Base-by-base conservation (phyloP, 2,888 invertebrate species). In the Drosophila barbarae region DNA sequence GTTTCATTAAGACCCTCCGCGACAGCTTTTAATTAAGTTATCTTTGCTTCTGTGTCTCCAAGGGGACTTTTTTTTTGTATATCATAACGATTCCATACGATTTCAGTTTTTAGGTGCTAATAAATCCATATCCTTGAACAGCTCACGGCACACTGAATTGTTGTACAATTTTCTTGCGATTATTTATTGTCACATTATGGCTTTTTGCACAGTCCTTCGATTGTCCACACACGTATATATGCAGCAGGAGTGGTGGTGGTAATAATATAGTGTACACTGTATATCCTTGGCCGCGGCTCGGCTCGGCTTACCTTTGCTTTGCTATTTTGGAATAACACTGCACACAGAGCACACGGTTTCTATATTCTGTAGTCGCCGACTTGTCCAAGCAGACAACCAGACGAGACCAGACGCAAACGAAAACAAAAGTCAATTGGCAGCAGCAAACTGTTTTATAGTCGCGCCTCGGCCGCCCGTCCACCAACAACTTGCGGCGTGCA, bases 401-500 rank as follows among this genome's bases (percentile, higher is more conserved):
- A 88, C 88, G 86, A 84, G 86, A 83, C 86, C 88, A 89, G 86
- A 87, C 85, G 86, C 87, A 82, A 90, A 88, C 88, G 90, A 90
- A 90, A 89, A 89, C 88, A 90, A 89, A 89, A 89, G 88, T 88
- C 87, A 88, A 87, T 86, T 88, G 87, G 79, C 85, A 86, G 83
- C 79, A 76, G 78, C 90, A 91, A 90, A 91, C 90, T 90, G 89
- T 90, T 91, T 91, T 91, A 91, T 91, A 92, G 91, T 73, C 81
- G 79, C 47, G 44, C 47, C 50, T 7, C 35, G 28, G 47, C 50
- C 34, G 51, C 10, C 50, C 34, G 50, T 50, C 59, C 49, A 67
- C 49, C 52, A 52, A 49, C 59, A 51, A 66, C 51, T 50, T 34
- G 34, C n/a, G 23, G 51, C 63, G 69, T 47, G 51, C 66, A 66